Evolutionary conservation across 2,797 vertebrate species (phyloP), one percentile per base, ranked within the genome.

Genomic region (Tadarida brasiliensis): DNA sequence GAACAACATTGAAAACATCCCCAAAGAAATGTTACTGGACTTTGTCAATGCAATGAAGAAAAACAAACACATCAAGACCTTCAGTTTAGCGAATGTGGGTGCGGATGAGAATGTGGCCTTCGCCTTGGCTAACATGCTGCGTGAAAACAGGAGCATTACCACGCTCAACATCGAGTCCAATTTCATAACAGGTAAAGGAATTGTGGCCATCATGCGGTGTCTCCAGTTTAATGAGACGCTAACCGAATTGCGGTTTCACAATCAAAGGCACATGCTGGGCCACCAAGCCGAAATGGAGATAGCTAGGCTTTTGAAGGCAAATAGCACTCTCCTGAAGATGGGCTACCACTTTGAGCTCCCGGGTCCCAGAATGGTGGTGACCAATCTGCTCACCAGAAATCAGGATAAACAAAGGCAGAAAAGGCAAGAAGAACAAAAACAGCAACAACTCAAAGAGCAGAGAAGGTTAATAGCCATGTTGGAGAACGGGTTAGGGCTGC

Each of bases 1-100:
- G 97, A 99, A 99, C 98, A 99, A 99, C 97, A 99, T 99, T 57
- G 99, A 99, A 97, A 99, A 99, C 94, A 99, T 99, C 99, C 99
- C 99, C 94, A 99, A 99, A 97, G 99, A 99, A 90, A 99, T 99
- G 99, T 98, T 99, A 39, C 57, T 99, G 82, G 99, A 99, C 89
- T 99, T 99, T 2, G 99, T 99, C 88, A 99, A 99, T 0, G 99
- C 99, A 2, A 98, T 99, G 98, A 99, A 99, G 97, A 99, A 99
- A 98, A 99, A 99, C 57, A 99, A 99, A 87, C 97, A 99, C 0
- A 90, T 99, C n/a, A 99, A 99, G 97, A 99, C 98, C 0, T 99
- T 99, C 97, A 99, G 99, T 67, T 98, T 99, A 87, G 99, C 99
- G 49, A 99, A 99, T 0, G 99, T 99, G 0, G 99, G 99, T 0